Conservation (phyloP, 2,797 vertebrate species). For the Anomalospiza imberbis region DNA sequence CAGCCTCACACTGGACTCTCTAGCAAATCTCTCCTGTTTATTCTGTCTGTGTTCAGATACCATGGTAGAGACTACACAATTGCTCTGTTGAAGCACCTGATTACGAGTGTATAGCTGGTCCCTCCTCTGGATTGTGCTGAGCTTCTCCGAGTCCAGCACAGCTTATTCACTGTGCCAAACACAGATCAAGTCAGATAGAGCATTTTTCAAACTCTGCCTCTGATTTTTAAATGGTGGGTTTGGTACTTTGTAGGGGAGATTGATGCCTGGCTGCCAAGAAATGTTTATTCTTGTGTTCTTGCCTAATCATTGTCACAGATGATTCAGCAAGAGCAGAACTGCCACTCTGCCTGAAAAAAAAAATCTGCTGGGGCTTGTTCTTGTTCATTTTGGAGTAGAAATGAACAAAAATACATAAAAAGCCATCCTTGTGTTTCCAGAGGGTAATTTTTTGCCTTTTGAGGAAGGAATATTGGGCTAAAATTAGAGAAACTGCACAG, state of each 20-base stretch:
- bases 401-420: neutral
- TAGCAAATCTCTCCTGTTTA: neutral
- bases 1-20: neutral
- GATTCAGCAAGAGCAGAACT: constrained; percentile 59
- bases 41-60: neutral
- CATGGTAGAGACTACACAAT: fast-evolving
- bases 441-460: neutral
- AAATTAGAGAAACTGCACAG: constrained; percentile 18
- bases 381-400: neutral
- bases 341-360: constrained; percentile 12
- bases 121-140: neutral
- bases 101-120: neutral
- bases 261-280: constrained; percentile 25
- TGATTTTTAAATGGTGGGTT: neutral
- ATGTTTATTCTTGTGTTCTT: constrained; percentile 57
- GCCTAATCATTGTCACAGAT: constrained; percentile 58
- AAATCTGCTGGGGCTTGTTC: neutral
- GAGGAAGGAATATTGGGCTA: neutral
- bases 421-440: neutral
- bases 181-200: neutral
- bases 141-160: neutral
- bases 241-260: constrained; percentile 11
- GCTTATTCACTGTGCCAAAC: neutral
- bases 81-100: neutral
- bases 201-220: neutral